Base-by-base conservation (phyloP, 1,140 invertebrate species). In the Probaryconus sp. region DNA sequence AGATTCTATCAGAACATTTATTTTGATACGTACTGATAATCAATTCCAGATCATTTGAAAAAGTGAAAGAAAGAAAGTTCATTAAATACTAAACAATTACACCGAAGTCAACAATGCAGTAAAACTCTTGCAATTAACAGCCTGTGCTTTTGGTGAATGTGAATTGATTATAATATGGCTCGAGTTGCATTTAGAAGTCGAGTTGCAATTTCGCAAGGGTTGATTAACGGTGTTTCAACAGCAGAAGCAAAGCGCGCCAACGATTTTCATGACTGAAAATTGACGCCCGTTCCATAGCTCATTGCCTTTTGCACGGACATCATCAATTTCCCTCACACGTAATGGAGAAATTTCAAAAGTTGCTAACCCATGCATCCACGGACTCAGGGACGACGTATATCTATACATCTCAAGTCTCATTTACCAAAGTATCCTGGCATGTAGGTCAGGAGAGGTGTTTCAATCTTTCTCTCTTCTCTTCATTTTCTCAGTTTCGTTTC, bases 361-460 rank as follows among this genome's bases (percentile, higher is more conserved):
- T 38, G 50, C 6, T 21, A 13, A 14, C 45, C n/a, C n/a, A n/a
- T n/a, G n/a, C 2, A 40, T 21, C n/a, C 56, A 40, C 16, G 20
- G 3, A 21, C 31, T n/a, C n/a, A n/a, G n/a, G n/a, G n/a, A n/a
- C n/a, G n/a, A n/a, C 4, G 18, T 48, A 48, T 53, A 61, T 17
- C 58, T 63, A 47, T 53, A 47, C 35, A 45, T 4, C n/a, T 20
- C n/a, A 26, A 56, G 33, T 37, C 43, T 71, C 51, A 56, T 72
- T 72, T 72, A 26, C 51, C 53, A 61, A 69, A 69, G 65, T 69
- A 55, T 69, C 65, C 37, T 16, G 40, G 48, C 65, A 60, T 69
- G 55, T 69, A 61, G 65, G 69, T 72, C 60, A 64, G 24, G 51
- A 72, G 43, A 60, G 51, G 43, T 58, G 45, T 72, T 72, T 50